Conservation (phyloP, 1,140 invertebrate species). For the Metaphire vulgaris region DNA sequence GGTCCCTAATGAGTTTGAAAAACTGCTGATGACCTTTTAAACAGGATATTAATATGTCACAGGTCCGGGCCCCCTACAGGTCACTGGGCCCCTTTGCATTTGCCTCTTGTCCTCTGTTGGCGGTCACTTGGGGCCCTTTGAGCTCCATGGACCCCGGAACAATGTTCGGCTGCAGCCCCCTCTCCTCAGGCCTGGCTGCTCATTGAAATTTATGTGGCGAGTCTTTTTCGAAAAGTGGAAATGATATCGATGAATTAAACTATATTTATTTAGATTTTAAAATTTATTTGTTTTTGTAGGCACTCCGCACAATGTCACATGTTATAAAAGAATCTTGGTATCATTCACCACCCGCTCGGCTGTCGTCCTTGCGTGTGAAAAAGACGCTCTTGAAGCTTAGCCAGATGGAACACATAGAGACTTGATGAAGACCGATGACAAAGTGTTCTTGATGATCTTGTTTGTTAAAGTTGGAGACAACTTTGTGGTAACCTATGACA, state of each 20-base stretch:
- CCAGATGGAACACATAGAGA: background rate
- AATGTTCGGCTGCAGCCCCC: background rate
- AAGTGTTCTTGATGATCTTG: too few relatives aligned
- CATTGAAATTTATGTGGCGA: too few relatives aligned
- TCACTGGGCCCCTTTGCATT: too few relatives aligned
- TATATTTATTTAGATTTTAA: too few relatives aligned
- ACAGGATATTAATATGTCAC: background rate
- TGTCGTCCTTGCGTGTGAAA: conserved; percentile 84
- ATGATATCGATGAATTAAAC: too few relatives aligned
- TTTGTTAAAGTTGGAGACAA: too few relatives aligned
- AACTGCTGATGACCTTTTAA: background rate
- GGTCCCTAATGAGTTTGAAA: too few relatives aligned
- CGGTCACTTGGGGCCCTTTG: background rate
- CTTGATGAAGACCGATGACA: too few relatives aligned
- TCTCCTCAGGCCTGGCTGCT: background rate
- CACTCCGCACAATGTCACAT: conserved; percentile 78
- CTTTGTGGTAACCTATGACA: too few relatives aligned
- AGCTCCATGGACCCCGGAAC: too few relatives aligned
- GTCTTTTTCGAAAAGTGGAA: too few relatives aligned
- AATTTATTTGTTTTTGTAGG: conserved; percentile 57
- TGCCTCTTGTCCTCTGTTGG: background rate
- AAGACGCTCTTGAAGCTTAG: conserved; percentile 66
- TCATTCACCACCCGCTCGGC: conserved; percentile 73
- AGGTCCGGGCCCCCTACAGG: too few relatives aligned
- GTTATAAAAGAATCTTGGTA: conserved; percentile 98